Evolutionary conservation across 1,140 invertebrate species (phyloP).

Genomic region (Gonatopus flavifemur): DNA sequence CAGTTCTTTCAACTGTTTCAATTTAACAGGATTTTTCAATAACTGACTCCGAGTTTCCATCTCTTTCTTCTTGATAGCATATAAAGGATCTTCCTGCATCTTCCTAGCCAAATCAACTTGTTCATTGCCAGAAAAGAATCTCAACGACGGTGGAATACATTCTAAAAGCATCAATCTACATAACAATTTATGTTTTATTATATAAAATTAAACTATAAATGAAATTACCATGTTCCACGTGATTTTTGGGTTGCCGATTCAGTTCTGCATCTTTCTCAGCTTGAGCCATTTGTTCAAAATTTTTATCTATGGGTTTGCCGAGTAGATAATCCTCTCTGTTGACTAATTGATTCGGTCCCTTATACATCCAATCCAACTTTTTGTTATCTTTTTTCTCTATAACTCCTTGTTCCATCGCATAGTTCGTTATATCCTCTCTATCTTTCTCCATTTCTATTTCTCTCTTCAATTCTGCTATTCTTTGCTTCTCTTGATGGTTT

Average conservation of each 20-base stretch:
- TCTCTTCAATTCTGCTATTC: slow-evolving; percentile 67
- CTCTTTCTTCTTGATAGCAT: slow-evolving; percentile 82
- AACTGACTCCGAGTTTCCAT: slow-evolving; percentile 78
- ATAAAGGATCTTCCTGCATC: slow-evolving; percentile 87
- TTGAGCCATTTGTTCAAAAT: slow-evolving; percentile 70
- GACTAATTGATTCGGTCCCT: slow-evolving; percentile 72
- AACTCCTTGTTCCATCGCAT: slow-evolving; percentile 63
- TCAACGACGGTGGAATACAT: slow-evolving; percentile 74
- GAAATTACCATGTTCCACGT: slow-evolving; percentile 65
- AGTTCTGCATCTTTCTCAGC: slow-evolving; percentile 56
- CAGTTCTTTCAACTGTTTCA: slow-evolving; percentile 79
- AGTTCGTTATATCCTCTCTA: slow-evolving; percentile 66
- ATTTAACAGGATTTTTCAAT: slow-evolving; percentile 86
- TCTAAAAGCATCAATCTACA: slow-evolving; percentile 50
- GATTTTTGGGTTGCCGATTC: slow-evolving; percentile 65
- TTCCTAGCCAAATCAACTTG: slow-evolving; percentile 82
- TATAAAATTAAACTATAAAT: neutral
- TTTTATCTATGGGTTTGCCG: slow-evolving; percentile 85
- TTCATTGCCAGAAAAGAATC: slow-evolving; percentile 64
- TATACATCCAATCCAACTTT: slow-evolving; percentile 92
- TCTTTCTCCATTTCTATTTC: slow-evolving; percentile 70
- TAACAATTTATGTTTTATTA: neutral
- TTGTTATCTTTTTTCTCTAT: slow-evolving; percentile 62
- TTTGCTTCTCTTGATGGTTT: slow-evolving; percentile 68
- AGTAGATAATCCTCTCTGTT: slow-evolving; percentile 88